These are phyloP conservation scores for Xiphophorus hellerii DNA, from an alignment of 2,113 vertebrate genomes.

Conservation along the genomic window DNA sequence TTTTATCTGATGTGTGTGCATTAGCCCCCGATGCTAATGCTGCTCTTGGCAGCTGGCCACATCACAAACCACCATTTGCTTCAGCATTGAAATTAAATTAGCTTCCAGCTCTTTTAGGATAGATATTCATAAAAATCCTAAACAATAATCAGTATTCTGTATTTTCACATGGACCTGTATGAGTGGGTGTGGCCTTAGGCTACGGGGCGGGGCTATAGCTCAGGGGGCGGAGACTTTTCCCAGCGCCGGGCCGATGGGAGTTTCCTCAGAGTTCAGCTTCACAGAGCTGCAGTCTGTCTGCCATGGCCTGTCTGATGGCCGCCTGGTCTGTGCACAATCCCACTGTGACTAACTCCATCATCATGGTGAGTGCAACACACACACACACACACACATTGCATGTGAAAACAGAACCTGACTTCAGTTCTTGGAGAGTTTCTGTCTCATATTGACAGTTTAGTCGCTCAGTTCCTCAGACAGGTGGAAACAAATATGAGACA, in stretches of 20 bases:
- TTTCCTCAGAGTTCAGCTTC: neutral
- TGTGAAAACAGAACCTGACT: neutral
- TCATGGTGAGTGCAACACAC: slow-evolving; percentile 76
- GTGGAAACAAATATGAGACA: neutral
- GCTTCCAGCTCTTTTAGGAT: no score
- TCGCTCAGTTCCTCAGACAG: neutral
- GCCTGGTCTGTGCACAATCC: slow-evolving; percentile 78
- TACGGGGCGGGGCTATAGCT: neutral
- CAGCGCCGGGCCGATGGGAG: neutral
- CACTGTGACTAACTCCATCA: slow-evolving; percentile 78
- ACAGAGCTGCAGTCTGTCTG: slow-evolving; percentile 19
- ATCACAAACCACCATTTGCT: no score
- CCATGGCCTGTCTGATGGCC: slow-evolving; percentile 80
- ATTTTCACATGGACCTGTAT: no score
- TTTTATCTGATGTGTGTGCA: no score
- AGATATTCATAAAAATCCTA: no score
- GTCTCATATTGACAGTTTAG: neutral
- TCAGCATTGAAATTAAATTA: no score
- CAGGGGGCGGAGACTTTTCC: neutral
- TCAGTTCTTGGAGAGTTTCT: neutral
- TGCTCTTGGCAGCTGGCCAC: no score
- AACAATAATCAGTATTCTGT: no score
- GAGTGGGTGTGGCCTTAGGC: no score
- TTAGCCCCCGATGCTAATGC: no score
- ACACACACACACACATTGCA: neutral